Evolutionary conservation across 2,113 vertebrate species (phyloP), one percentile per base, ranked within the genome.

Genomic region (Epinephelus moara): DNA sequence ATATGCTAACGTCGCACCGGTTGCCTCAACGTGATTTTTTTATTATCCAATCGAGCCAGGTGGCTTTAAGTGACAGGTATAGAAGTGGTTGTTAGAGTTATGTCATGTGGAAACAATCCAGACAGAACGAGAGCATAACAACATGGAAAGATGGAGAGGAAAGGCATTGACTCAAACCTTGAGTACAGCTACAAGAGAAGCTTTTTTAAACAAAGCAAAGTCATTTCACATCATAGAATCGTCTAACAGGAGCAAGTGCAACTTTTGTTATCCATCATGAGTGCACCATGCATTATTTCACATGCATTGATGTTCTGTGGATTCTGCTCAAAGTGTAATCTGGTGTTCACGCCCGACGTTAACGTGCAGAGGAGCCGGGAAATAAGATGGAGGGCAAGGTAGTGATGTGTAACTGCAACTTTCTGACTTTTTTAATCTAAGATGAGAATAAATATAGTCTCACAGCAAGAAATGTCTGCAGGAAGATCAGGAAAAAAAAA

Each of bases 41-140:
- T 79, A 77, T 84, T 62, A 72, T 78, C 69, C 69, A 80, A 70
- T 86, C 68, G 67, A 69, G 81, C 84, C 60, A 15, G 33, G 33
- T 80, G 57, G 86, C 52, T 10, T 74, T 82, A 75, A 82, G 87
- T 82, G 78, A 78, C 85, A 77, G 61, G 78, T 84, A 64, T 23
- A 70, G 75, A 75, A 70, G 52, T 23, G 49, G 62, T 19, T 69
- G 40, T 70, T 30, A 30, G 67, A 84, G 71, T 60, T 45, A 72
- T 81, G 75, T 76, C 70, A 78, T 66, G 63, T 49, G 81, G 70
- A 75, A 62, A 8, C 37, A 49, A 61, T 82, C 40, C 40, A 80
- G 60, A 40, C 50, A n/a, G 14, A 61, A 23, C n/a, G 33, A 66
- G 10, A 72, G 63, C 11, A 45, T 49, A 55, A 53, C 60, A 66